These are phyloP conservation scores for Hafferia zeledoni DNA, from an alignment of 2,797 vertebrate species.

Conservation along the genomic window DNA sequence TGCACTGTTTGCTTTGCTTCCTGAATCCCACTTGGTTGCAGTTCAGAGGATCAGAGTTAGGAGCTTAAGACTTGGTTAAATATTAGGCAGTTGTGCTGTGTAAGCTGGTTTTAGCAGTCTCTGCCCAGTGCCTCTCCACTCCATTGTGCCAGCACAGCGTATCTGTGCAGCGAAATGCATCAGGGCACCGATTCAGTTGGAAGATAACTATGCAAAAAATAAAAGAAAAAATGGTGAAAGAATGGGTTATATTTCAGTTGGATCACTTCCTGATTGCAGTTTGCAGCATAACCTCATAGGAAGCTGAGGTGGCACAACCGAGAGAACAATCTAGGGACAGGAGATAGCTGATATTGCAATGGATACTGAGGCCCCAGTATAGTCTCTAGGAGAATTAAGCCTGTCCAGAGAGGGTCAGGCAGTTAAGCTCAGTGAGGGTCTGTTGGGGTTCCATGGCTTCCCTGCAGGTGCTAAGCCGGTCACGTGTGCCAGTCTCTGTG, in stretches of 20 bases:
- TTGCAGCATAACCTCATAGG: background rate
- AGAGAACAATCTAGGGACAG: no score
- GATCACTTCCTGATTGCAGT: background rate
- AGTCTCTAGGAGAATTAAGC: background rate
- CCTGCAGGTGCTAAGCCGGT: background rate
- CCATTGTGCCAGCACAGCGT: background rate
- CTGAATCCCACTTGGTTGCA: background rate
- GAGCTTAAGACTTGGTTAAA: background rate
- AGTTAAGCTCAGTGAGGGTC: background rate
- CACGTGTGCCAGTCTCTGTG: fast-evolving
- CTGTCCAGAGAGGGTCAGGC: background rate
- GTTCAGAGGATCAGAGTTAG: background rate
- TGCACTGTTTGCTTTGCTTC: background rate
- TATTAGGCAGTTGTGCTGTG: background rate
- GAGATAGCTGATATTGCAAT: background rate
- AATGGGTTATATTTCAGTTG: background rate
- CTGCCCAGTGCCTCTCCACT: background rate
- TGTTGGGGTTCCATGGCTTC: fast-evolving
- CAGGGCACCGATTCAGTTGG: background rate
- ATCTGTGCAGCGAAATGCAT: background rate
- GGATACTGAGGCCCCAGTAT: background rate
- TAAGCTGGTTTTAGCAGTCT: background rate
- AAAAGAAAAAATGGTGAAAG: background rate
- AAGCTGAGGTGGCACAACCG: background rate
- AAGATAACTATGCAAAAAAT: background rate